Percentiles rank a stretch among this genome's conserved stretches.
Evolutionary conservation across 2,888 invertebrate genomes (phyloP).

Genomic region (Lordiphosa andalusiaca): DNA sequence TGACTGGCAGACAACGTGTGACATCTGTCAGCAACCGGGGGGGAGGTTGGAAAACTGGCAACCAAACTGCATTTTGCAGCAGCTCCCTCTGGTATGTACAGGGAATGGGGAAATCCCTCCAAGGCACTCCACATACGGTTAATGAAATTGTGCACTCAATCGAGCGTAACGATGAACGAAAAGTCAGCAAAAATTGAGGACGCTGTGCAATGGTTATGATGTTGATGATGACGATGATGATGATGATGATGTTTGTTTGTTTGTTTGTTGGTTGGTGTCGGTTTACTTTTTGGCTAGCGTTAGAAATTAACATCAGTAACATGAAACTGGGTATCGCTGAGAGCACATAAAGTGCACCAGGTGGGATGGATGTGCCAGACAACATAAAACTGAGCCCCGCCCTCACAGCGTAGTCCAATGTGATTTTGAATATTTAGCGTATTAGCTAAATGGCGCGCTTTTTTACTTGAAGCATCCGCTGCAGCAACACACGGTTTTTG

Average conservation of each 20-base stretch:
- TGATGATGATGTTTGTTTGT: constrained; percentile 11
- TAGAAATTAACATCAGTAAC: constrained; percentile 71
- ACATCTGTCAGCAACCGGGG: constrained; percentile 29
- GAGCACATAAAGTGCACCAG: constrained; percentile 58
- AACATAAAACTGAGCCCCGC: constrained; percentile 55
- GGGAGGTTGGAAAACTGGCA: constrained; percentile 10
- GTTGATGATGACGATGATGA: constrained; percentile 19
- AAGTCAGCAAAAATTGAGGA: constrained; percentile 70
- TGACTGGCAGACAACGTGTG: constrained; percentile 25
- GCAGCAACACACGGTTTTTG: constrained; percentile 31
- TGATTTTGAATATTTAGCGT: constrained; percentile 75
- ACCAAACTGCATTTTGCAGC: constrained; percentile 41
- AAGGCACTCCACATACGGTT: constrained; percentile 45
- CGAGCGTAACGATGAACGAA: constrained; percentile 68
- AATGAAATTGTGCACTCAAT: constrained; percentile 74
- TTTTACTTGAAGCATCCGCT: constrained; percentile 73
- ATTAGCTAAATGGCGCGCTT: constrained; percentile 70
- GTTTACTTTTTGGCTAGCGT: constrained; percentile 34
- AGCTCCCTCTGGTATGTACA: background rate
- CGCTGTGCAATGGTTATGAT: constrained; percentile 52
- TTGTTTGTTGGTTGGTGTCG: constrained; percentile 19
- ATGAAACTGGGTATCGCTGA: constrained; percentile 64
- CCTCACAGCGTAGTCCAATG: constrained; percentile 40
- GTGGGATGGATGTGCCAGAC: constrained; percentile 25
- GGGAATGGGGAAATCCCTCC: background rate